Percentiles rank a stretch among this genome's conserved stretches.
Evolutionary conservation across 1,140 invertebrate species (phyloP).

Genomic region (Geopemphigus sp.): DNA sequence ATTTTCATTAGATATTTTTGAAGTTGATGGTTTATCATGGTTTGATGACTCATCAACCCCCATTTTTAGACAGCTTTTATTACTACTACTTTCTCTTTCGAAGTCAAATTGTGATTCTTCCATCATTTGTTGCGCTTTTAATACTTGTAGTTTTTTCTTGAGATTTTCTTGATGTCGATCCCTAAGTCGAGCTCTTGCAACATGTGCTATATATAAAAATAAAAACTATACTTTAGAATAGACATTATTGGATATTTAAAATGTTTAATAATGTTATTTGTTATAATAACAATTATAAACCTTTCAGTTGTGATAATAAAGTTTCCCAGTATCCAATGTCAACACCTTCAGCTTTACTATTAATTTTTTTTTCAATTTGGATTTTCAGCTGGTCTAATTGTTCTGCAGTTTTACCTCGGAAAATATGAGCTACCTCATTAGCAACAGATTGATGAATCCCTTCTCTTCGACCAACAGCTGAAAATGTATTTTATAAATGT

Average conservation of each 20-base stretch:
- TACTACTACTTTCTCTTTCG: conserved; percentile 49
- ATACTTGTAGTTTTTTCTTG: conserved; percentile 80
- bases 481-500: conserved; percentile 45
- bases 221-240: neutral
- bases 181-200: conserved; percentile 85
- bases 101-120: conserved; percentile 54
- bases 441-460: conserved; percentile 92
- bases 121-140: conserved; percentile 85
- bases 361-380: conserved; percentile 87
- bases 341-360: conserved; percentile 78
- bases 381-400: conserved; percentile 80
- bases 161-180: conserved; percentile 91
- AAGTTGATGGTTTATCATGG: conserved; percentile 27
- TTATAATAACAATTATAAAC: conserved; percentile 52
- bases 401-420: conserved; percentile 88
- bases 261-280: neutral
- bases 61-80: too few species aligned
- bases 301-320: conserved; percentile 85
- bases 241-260: neutral
- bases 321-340: conserved; percentile 98
- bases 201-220: conserved; percentile 68
- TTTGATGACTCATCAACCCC: neutral
- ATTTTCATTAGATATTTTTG: neutral
- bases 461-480: conserved; percentile 72
- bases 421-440: conserved; percentile 83